Conservation (phyloP, 37 sponge, comb jelly and placozoan species). For the Agelas oroides region DNA sequence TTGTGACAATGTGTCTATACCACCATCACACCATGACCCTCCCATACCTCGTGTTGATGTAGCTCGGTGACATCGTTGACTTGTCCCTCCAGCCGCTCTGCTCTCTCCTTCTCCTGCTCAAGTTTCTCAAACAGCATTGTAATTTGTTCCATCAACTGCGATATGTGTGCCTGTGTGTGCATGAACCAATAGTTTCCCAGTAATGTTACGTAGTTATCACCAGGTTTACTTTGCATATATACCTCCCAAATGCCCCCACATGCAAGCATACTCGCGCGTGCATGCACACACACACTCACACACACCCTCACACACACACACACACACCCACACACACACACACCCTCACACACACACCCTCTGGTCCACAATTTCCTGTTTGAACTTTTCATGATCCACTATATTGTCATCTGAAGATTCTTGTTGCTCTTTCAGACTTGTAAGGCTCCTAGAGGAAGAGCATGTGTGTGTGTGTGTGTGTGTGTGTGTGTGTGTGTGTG, state of each 20-base stretch:
- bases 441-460: background rate
- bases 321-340: too few relatives aligned
- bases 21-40: too few relatives aligned
- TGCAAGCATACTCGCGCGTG: too few relatives aligned
- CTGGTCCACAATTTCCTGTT: conserved; percentile 10
- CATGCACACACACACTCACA: too few relatives aligned
- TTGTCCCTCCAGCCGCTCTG: conserved; percentile 53
- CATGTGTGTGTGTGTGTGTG: background rate
- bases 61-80: conserved; percentile 65
- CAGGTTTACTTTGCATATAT: too few relatives aligned
- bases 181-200: background rate
- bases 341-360: too few relatives aligned
- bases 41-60: conserved; percentile 66
- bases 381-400: background rate
- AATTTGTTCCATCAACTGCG: too few relatives aligned
- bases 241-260: too few relatives aligned
- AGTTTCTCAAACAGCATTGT: conserved; percentile 51
- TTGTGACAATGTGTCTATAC: too few relatives aligned
- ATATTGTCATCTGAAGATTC: conserved; percentile 3
- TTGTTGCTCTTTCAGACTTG: conserved; percentile 5
- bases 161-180: too few relatives aligned
- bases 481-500: conserved; percentile 32
- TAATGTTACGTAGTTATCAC: background rate
- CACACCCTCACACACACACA: too few relatives aligned
- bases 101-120: conserved; percentile 48